Base-by-base conservation (phyloP, 1,140 invertebrate genomes). In the Eriosoma lanigerum region DNA sequence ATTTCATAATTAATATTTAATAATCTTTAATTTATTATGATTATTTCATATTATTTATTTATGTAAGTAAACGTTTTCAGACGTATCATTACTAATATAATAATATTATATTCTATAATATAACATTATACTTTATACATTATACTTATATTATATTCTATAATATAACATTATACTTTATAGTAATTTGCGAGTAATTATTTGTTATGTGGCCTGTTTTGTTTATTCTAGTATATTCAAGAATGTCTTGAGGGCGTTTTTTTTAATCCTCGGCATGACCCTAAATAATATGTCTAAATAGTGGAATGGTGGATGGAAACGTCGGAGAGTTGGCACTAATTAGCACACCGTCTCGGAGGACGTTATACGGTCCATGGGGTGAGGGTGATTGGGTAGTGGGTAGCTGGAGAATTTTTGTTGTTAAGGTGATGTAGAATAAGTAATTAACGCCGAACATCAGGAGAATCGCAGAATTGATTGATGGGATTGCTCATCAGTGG, bases 401-500 rank as follows among this genome's bases (percentile, higher is more conserved):
- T 38, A 38, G 56, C 15, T 8, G 32, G 54, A 76, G 1, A 76
- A 56, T 75, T 60, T 60, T 76, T 26, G 75, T 62, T 78, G 60
- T 78, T 60, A 76, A 76, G 73, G 73, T 78, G 32, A 38, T 38
- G 13, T 17, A 12, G 75, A 44, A 62, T 48, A 54, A 62, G 75
- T 78, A 78, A 78, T 78, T 78, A 78, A 78, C 56, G 75, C 75
- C 8, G 73, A 15, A 38, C 44, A 46, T 68, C 72, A 58, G 72
- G 50, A 73, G 50, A 73, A 73, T 29, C n/a, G n/a, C n/a, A 29
- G 13, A 9, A 78, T 78, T 78, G 75, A 78, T 78, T 78, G 75
- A 78, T 78, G 75, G 56, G 75, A 60, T 78, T 29, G 52, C 75
- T 78, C 75, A 78, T 78, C 75, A 78, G 75, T n/a, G 56, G 56